Percentiles rank a stretch among this genome's conserved stretches.
phyloP scores from a whole-genome alignment of 2,113 vertebrate genomes.

The Hippocampus mohnikei region DNA sequence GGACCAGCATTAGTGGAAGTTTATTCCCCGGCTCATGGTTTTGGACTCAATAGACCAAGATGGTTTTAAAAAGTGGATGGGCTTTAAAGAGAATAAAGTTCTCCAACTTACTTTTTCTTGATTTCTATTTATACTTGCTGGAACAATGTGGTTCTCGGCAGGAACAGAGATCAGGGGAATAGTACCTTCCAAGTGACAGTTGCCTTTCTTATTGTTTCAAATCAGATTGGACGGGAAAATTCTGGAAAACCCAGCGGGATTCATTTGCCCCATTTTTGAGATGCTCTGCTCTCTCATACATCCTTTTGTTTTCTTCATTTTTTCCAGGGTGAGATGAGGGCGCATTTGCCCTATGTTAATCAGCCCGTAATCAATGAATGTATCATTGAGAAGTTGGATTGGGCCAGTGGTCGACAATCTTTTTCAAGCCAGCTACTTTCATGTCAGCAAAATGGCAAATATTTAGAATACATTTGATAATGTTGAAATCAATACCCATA shows the following conservation, averaged over 20 bases:
- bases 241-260: slow-evolving; percentile 24
- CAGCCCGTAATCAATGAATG: background rate
- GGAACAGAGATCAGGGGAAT: slow-evolving; percentile 45
- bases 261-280: slow-evolving; percentile 12
- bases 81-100: slow-evolving; percentile 59
- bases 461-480: background rate
- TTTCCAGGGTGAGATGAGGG: background rate
- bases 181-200: slow-evolving; percentile 44
- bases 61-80: slow-evolving; percentile 58
- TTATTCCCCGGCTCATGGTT: slow-evolving; percentile 62
- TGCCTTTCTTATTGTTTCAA: slow-evolving; percentile 57
- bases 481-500: background rate
- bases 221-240: slow-evolving; percentile 25
- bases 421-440: background rate
- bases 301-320: slow-evolving; percentile 7
- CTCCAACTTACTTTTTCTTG: slow-evolving; percentile 55
- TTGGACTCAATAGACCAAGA: slow-evolving; percentile 60
- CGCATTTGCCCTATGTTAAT: background rate
- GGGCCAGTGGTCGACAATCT: background rate
- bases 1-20: slow-evolving; percentile 65
- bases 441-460: background rate
- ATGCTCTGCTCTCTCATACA: background rate
- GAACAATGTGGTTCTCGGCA: slow-evolving; percentile 49
- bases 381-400: background rate
- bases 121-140: slow-evolving; percentile 60